A percentile compares a stretch with the other conserved stretches of the same genome.
These are phyloP conservation scores for Corythoichthys intestinalis DNA, from an alignment of 2,113 vertebrate species.

Conservation along the genomic window DNA sequence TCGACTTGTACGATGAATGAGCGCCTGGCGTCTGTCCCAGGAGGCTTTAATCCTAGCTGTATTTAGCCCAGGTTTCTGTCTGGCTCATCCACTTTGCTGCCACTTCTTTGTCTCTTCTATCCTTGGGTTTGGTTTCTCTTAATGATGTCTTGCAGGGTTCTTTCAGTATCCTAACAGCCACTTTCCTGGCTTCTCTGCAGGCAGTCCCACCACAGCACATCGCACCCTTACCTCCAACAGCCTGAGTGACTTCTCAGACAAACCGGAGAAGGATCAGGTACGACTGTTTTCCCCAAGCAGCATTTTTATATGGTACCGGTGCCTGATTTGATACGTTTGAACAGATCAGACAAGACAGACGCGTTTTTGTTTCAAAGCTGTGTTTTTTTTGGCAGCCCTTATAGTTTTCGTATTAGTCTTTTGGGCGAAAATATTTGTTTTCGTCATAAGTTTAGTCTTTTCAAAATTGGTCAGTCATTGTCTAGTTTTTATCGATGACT, in stretches of 20 bases:
- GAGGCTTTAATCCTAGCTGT: slow-evolving; percentile 33
- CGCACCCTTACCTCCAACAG: slow-evolving; percentile 93
- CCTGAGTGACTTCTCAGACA: slow-evolving; percentile 93
- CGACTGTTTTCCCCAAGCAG: slow-evolving; percentile 6
- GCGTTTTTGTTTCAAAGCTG: no score
- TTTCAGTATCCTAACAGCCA: not conserved
- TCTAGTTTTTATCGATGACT: no score
- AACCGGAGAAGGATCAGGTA: slow-evolving; percentile 97
- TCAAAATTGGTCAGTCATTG: no score
- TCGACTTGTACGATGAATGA: slow-evolving; percentile 7
- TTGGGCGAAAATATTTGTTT: no score
- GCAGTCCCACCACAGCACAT: slow-evolving; percentile 85
- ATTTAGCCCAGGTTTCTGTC: slow-evolving; percentile 38
- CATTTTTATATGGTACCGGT: no score
- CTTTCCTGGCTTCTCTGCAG: slow-evolving; percentile 60
- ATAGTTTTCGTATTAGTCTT: no score
- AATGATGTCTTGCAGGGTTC: not conserved
- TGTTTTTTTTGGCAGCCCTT: no score
- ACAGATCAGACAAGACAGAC: no score
- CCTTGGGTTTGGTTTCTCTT: not conserved
- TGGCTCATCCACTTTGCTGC: slow-evolving; percentile 20
- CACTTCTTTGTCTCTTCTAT: slow-evolving; percentile 13
- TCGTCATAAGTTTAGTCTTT: no score
- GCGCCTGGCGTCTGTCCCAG: slow-evolving; percentile 34
- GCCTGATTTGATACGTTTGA: no score